Evolutionary conservation across 1,140 invertebrate species (phyloP).

Genomic region (Homarus americanus): DNA sequence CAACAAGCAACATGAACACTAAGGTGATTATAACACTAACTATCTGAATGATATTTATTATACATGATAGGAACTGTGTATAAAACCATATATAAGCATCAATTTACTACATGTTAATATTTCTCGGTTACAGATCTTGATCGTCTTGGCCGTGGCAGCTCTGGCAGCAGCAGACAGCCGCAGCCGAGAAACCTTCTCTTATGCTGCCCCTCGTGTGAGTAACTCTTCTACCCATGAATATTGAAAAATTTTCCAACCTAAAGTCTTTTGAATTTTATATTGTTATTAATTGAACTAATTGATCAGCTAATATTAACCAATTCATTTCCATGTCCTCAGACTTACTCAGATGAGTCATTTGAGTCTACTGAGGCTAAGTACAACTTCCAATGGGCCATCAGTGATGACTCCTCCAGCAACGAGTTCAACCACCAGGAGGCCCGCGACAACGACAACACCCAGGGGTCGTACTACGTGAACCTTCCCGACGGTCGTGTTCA

Average conservation of each 20-base stretch:
- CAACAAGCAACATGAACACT: constrained; percentile 8
- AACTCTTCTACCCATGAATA: too few relatives aligned
- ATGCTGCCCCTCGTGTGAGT: constrained; percentile 22
- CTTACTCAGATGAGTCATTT: too few relatives aligned
- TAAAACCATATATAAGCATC: too few relatives aligned
- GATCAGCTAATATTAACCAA: too few relatives aligned
- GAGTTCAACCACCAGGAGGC: constrained; percentile 90
- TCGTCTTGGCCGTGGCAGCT: constrained; percentile 30
- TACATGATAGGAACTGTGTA: background rate
- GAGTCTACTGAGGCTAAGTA: constrained; percentile 83
- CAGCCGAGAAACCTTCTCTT: constrained; percentile 15
- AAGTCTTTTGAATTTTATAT: too few relatives aligned
- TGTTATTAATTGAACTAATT: too few relatives aligned
- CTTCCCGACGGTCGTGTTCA: constrained; percentile 85
- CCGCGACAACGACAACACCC: constrained; percentile 87
- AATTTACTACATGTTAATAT: background rate
- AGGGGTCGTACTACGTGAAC: constrained; percentile 90
- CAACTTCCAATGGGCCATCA: constrained; percentile 90
- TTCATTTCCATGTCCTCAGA: too few relatives aligned
- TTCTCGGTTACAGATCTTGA: constrained; percentile 28
- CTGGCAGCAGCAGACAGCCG: constrained; percentile 45
- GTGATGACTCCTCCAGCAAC: constrained; percentile 86
- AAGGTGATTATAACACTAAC: background rate
- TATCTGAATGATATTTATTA: background rate
- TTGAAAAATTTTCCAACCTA: too few relatives aligned